phyloP scores from a whole-genome alignment of 1,140 invertebrate genomes.

The Papilio xuthus region DNA sequence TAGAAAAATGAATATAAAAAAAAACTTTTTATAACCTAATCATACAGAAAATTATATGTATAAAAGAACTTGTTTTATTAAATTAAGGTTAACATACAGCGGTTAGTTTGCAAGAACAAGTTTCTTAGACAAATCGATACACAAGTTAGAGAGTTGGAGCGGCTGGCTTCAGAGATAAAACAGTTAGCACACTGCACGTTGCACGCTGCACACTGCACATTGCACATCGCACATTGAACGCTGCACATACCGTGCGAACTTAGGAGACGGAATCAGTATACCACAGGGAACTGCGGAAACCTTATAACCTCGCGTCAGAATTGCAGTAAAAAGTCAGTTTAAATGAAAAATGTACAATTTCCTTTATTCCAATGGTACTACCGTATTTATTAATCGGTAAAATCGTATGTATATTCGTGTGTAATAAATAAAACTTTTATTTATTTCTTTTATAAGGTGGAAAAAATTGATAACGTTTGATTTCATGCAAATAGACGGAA shows the following conservation, averaged over 20 bases:
- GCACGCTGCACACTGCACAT: background rate
- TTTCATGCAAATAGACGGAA: too few relatives aligned
- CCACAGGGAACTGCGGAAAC: background rate
- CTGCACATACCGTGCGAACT: slow-evolving; percentile 13
- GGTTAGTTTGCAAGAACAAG: slow-evolving; percentile 3
- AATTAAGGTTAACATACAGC: background rate
- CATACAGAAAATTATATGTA: background rate
- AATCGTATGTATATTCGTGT: too few relatives aligned
- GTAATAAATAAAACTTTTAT: too few relatives aligned
- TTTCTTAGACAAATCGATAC: slow-evolving; percentile 15
- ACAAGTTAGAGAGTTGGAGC: background rate
- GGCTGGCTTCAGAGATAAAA: slow-evolving; percentile 12
- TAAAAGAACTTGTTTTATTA: background rate
- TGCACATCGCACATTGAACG: background rate
- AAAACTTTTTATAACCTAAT: background rate
- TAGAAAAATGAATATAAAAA: too few relatives aligned
- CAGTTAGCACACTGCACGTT: background rate
- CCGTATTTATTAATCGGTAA: too few relatives aligned
- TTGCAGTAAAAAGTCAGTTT: background rate
- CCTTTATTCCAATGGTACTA: too few relatives aligned
- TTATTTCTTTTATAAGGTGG: too few relatives aligned
- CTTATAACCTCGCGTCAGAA: background rate
- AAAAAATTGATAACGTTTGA: too few relatives aligned
- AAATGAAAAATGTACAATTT: background rate
- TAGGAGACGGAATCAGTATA: background rate